A percentile compares a stretch with the other conserved stretches of the same genome.
These are phyloP conservation scores for Lepidotrigona ventralis DNA, from an alignment of 1,140 invertebrate species.

Conservation along the genomic window DNA sequence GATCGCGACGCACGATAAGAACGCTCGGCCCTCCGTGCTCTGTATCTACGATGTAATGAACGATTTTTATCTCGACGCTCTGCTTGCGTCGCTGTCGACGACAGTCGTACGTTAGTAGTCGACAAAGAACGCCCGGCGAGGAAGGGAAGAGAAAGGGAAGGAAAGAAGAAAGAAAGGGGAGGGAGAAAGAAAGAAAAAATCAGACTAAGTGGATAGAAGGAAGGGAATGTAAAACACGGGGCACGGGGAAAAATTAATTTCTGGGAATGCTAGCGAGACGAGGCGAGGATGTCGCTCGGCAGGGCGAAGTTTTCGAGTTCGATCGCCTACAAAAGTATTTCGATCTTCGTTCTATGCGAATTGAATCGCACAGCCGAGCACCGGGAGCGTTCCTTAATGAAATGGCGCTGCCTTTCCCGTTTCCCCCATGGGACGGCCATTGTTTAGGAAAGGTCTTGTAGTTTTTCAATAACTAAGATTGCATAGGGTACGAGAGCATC, in stretches of 20 bases:
- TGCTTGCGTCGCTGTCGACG: not conserved
- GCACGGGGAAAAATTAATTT: constrained; percentile 38
- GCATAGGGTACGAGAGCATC: constrained; percentile 47
- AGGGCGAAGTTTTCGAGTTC: constrained; percentile 35
- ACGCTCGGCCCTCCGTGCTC: not conserved
- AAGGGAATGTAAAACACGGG: not conserved
- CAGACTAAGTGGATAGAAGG: not conserved
- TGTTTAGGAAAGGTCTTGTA: constrained; percentile 65
- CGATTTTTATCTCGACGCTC: constrained; percentile 37
- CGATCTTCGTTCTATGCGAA: constrained; percentile 40
- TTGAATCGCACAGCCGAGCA: constrained; percentile 20
- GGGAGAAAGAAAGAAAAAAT: not conserved
- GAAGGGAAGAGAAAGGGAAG: not conserved
- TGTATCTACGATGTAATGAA: constrained; percentile 7
- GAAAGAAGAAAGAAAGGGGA: not conserved
- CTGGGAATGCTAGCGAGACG: constrained; percentile 5
- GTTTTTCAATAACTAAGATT: constrained; percentile 68
- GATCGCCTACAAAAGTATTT: constrained; percentile 53
- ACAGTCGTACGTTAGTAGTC: not conserved
- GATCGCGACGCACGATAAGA: constrained; percentile 42
- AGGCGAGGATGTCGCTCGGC: not conserved
- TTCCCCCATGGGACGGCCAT: constrained; percentile 56
- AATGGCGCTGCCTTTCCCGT: constrained; percentile 59
- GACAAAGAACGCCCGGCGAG: not conserved
- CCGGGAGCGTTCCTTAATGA: constrained; percentile 60